Evolutionary conservation across 2,797 vertebrate species (phyloP), one percentile per base, ranked within the genome.

Genomic region (Sebastes ruberrimus): DNA sequence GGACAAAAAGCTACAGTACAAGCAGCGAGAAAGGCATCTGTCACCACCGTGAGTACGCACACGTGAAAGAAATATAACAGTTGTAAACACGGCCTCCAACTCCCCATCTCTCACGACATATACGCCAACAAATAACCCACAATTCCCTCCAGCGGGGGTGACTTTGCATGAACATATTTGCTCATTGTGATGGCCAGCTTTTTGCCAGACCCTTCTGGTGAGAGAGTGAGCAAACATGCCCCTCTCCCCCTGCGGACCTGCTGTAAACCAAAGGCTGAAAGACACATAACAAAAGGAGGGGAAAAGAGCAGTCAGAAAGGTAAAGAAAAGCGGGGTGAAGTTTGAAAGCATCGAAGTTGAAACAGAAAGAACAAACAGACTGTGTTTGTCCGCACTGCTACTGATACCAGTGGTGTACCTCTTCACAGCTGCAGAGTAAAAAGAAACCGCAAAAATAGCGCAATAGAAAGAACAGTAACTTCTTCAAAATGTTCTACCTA

Each of bases 151-250:
- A 55, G 83, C 63, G 9, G 77, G 74, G 72, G 32, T 80, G 83
- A 80, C 83, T 90, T 88, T 88, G 81, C 89, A 91, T 89, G 77
- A 86, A 91, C 85, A 91, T 94, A 93, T 94, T 93, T 94, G 87
- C 91, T 90, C 88, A 76, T 88, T 90, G 89, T 83, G 89, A 94
- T 94, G 92, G 91, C 89, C 88, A 88, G 87, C 83, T 90, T 88
- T 88, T 83, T 90, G 92, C 91, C 86, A 81, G 90, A 83, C 83
- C 86, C 86, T 93, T 92, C 92, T 87, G 85, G 72, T 82, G 86
- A 91, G 87, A 92, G 90, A 86, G 83, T 62, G 62, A 91, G 90
- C 89, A 94, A 95, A 94, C 92, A 93, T 53, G 79, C 56, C 78
- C 61, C 76, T 76, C 85, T 86, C 66, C 74, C 75, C 85, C 63